Conservation (phyloP, 2,888 invertebrate genomes). For the Pachymerium ferrugineum region DNA sequence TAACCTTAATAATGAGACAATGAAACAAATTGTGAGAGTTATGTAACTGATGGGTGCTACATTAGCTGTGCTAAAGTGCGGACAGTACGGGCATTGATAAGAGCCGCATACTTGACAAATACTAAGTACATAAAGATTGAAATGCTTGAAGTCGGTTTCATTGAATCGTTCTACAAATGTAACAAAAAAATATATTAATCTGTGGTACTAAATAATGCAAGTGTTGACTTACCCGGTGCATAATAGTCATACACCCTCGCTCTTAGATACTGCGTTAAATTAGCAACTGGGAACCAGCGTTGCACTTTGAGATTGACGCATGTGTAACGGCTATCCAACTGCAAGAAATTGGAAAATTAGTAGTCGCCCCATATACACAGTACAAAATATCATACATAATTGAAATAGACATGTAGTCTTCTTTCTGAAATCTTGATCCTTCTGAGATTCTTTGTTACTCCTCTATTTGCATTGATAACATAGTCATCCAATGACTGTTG, state of each 20-base stretch:
- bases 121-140: constrained; percentile 77
- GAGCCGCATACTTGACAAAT: constrained; percentile 93
- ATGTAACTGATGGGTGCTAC: not conserved
- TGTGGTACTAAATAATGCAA: too few species aligned
- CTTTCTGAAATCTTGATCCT: constrained; percentile 45
- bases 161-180: constrained; percentile 73
- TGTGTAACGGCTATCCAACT: constrained; percentile 48
- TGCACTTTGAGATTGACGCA: constrained; percentile 54
- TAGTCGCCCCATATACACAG: not conserved
- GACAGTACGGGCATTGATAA: constrained; percentile 85
- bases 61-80: not conserved
- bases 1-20: not conserved
- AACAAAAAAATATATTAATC: constrained; percentile 36
- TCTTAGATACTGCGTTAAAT: constrained; percentile 53
- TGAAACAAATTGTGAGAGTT: not conserved
- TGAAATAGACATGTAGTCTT: constrained; percentile 52
- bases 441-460: constrained; percentile 41
- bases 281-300: constrained; percentile 56
- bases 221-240: constrained; percentile 53
- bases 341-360: constrained; percentile 34
- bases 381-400: constrained; percentile 47
- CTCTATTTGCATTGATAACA: constrained; percentile 39
- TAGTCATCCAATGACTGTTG: constrained; percentile 50
- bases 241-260: constrained; percentile 55
- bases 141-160: constrained; percentile 81